Evolutionary conservation across 2,888 invertebrate species (phyloP), one percentile per base, ranked within the genome.

Genomic region (Oasisia sp.): DNA sequence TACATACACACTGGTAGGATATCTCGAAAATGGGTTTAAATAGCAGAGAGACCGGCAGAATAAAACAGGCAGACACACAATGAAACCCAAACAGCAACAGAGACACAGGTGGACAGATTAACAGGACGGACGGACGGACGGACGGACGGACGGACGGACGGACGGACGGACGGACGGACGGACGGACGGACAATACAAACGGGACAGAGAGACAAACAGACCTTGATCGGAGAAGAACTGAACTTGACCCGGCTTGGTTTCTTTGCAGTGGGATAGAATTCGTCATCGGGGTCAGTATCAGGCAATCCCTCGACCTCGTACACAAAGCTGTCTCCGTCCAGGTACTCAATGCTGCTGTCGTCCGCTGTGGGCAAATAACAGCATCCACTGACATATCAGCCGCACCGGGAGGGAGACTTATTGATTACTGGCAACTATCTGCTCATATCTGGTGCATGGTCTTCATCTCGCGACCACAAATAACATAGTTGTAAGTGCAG

Each of bases 181-280:
- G 74, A 19, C 27, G 7, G 19, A 3, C 74, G 27, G 74, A 19
- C 38, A 38, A 38, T 38, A 38, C 38, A 38, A 2, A 38, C 4
- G 38, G 38, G 38, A 38, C 74, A 74, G 27, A 19, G 27, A 74
- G 14, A 74, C 74, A 74, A 19, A 74, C 74, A 74, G 7, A 74
- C 74, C 74, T 74, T 74, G 74, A 74, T 74, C 19, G 74, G 74
- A 74, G 74, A 74, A 74, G 74, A 74, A 92, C 95, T 95, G 94
- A 96, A 96, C 90, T 93, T 94, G 91, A 96, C 94, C 92, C 94
- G 94, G 45, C 94, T 93, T 32, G 95, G 94, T 91, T 94, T 94
- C 93, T 95, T 95, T 56, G 94, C 93, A n/a, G 56, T 92, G 19
- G 93, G 92, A 91, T 93, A 93, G 38, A 92, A 91, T 12, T 94